Evolutionary conservation across 2,113 vertebrate species (phyloP).

Genomic region (Bubo scandiacus): DNA sequence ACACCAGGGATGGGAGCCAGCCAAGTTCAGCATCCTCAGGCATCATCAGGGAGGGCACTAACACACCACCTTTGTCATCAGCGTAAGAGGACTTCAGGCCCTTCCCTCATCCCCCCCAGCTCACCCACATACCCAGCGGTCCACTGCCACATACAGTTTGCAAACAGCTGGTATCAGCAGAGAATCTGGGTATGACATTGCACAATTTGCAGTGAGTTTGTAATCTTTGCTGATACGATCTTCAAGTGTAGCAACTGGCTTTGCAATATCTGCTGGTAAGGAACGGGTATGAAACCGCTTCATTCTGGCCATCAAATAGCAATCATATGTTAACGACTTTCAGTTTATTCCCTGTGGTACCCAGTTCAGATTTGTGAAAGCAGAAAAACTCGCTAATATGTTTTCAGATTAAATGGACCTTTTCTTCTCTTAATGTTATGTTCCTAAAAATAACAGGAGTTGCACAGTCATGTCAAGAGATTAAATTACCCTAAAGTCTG

Average conservation of each 20-base stretch:
- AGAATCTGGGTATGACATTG: neutral
- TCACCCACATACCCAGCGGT: neutral
- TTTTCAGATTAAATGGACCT: constrained; percentile 56
- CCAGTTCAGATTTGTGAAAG: constrained; percentile 9
- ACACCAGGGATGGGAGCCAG: neutral
- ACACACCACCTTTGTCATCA: neutral
- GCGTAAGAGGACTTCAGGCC: neutral
- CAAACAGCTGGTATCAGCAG: neutral
- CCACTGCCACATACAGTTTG: neutral
- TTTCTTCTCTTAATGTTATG: constrained; percentile 22
- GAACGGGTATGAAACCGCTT: neutral
- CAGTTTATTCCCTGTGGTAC: neutral
- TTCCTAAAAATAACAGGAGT: constrained; percentile 45
- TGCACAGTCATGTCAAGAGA: constrained; percentile 24
- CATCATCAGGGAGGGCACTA: accelerated
- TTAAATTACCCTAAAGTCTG: constrained; percentile 3
- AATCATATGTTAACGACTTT: neutral
- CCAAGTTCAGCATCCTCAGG: neutral
- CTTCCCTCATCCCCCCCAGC: neutral
- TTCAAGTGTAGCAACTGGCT: neutral
- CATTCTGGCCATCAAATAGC: constrained; percentile 12
- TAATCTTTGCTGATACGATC: neutral
- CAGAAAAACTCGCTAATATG: constrained; percentile 33
- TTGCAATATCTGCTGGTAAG: neutral
- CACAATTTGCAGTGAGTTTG: neutral